phyloP scores from a whole-genome alignment of 2,888 invertebrate species.

The Lathronympha strigana region DNA sequence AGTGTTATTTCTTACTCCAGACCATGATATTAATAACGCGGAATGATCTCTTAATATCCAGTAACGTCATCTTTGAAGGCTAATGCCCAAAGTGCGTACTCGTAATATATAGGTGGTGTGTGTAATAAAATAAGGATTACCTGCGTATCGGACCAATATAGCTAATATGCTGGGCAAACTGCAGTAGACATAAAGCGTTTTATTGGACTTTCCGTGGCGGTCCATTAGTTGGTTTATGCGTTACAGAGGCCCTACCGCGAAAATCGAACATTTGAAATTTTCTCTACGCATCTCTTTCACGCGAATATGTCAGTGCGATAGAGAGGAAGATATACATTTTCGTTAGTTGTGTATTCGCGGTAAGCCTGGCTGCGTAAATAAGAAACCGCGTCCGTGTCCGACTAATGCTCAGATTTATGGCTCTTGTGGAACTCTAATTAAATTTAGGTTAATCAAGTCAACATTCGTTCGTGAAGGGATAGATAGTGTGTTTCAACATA shows the following conservation, averaged over 20 bases:
- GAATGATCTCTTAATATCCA: slow-evolving; percentile 45
- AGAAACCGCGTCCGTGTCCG: not conserved
- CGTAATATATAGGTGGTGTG: slow-evolving; percentile 18
- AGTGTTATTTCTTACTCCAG: slow-evolving; percentile 50
- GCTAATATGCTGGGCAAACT: slow-evolving; percentile 56
- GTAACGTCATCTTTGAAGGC: slow-evolving; percentile 32
- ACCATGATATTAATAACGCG: slow-evolving; percentile 48
- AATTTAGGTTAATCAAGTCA: slow-evolving; percentile 22
- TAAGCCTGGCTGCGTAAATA: slow-evolving; percentile 27
- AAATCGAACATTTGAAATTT: no score
- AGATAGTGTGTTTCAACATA: not conserved
- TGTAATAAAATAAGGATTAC: slow-evolving; percentile 43
- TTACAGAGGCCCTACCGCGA: no score
- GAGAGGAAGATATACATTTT: no score
- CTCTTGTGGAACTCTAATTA: slow-evolving; percentile 26
- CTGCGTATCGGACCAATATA: slow-evolving; percentile 51
- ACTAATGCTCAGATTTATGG: slow-evolving; percentile 11
- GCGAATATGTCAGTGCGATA: no score
- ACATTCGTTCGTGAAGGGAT: not conserved
- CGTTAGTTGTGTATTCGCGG: no score
- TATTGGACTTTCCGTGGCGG: slow-evolving; percentile 62
- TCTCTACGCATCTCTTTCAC: no score
- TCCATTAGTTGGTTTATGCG: slow-evolving; percentile 53
- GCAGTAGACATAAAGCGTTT: slow-evolving; percentile 63
- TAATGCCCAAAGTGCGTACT: slow-evolving; percentile 27